These are phyloP conservation scores for Anguilla rostrata DNA, from an alignment of 2,113 vertebrate genomes.

Conservation along the genomic window DNA sequence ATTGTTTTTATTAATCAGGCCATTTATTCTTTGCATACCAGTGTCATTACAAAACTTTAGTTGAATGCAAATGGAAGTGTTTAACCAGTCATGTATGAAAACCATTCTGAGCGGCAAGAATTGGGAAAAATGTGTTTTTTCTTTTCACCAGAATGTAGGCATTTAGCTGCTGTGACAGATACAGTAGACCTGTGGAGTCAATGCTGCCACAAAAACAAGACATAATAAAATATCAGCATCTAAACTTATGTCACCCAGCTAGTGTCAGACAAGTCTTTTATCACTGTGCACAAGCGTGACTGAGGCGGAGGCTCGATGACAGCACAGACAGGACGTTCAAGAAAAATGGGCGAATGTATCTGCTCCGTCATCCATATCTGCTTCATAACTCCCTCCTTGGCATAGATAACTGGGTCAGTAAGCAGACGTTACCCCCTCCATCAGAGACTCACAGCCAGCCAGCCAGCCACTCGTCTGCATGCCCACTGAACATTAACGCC, in stretches of 20 bases:
- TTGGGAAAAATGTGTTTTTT: background rate
- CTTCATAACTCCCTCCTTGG: slow-evolving; percentile 29
- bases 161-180: slow-evolving; percentile 6
- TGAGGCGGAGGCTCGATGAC: background rate
- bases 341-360: slow-evolving; percentile 21
- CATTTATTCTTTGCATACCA: background rate
- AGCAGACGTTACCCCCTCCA: slow-evolving; percentile 18
- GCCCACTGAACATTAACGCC: slow-evolving; percentile 25
- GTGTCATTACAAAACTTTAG: background rate
- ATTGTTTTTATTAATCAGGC: background rate
- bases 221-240: background rate
- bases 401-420: slow-evolving; percentile 40
- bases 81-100: too few relatives aligned
- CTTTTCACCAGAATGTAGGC: background rate
- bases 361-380: slow-evolving; percentile 30
- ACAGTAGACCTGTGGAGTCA: slow-evolving; percentile 7
- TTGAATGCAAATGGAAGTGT: background rate
- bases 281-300: background rate
- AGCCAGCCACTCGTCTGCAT: background rate
- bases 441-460: slow-evolving; percentile 22
- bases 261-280: background rate
- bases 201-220: slow-evolving; percentile 10
- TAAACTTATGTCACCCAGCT: slow-evolving; percentile 15
- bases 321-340: background rate
- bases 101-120: background rate